Evolutionary conservation across 2,113 vertebrate genomes (phyloP).

Genomic region (Ochotona curzoniae): DNA sequence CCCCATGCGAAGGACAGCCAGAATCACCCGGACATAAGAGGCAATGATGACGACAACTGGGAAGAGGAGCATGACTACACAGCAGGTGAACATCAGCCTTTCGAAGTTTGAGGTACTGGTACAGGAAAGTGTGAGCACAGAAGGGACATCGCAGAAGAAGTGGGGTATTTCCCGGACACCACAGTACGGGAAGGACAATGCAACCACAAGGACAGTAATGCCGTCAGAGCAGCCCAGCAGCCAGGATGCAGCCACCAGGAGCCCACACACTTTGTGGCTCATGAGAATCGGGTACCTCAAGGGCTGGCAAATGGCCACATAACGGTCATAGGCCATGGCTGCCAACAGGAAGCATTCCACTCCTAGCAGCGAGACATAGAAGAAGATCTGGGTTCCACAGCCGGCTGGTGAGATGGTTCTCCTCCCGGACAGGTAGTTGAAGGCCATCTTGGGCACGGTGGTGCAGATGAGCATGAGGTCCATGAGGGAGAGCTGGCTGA

Average conservation of each 20-base stretch:
- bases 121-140: slow-evolving; percentile 64
- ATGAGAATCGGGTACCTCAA: slow-evolving; percentile 81
- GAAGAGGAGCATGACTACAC: slow-evolving; percentile 36
- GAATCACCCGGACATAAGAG: not conserved
- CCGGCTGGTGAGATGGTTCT: slow-evolving; percentile 76
- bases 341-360: slow-evolving; percentile 60
- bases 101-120: slow-evolving; percentile 29
- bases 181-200: slow-evolving; percentile 52
- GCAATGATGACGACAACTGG: not conserved
- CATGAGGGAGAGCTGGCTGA: slow-evolving; percentile 84
- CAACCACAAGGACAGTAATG: not conserved
- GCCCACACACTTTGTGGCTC: slow-evolving; percentile 63
- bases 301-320: slow-evolving; percentile 81
- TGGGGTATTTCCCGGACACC: slow-evolving; percentile 34
- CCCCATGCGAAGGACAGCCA: not conserved
- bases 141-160: slow-evolving; percentile 71
- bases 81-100: not conserved
- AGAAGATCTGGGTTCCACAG: slow-evolving; percentile 84
- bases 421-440: slow-evolving; percentile 70
- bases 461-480: slow-evolving; percentile 82
- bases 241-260: slow-evolving; percentile 75
- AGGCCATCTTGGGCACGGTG: slow-evolving; percentile 80
- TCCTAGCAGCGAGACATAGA: slow-evolving; percentile 64
- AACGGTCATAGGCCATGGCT: slow-evolving; percentile 79
- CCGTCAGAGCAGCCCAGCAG: slow-evolving; percentile 57